Percentiles rank a stretch among this genome's conserved stretches.
Conservation (phyloP, 2,113 vertebrate genomes). For the Epinephelus fuscoguttatus region DNA sequence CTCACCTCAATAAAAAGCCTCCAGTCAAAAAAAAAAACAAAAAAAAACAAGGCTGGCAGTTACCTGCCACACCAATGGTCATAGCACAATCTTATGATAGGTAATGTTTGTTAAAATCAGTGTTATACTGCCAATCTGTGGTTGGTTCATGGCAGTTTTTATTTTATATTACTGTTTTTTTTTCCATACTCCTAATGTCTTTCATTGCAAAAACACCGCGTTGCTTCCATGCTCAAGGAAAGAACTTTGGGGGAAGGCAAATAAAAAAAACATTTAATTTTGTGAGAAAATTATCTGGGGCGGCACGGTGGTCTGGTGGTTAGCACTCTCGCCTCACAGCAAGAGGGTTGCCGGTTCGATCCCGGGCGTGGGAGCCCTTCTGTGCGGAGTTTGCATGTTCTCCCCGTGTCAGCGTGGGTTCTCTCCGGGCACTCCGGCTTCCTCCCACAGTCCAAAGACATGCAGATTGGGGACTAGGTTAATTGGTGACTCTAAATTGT, state of each 20-base stretch:
- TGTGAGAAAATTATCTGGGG: neutral
- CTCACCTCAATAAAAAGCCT: slow-evolving; percentile 84
- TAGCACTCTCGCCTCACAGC: too few relatives aligned
- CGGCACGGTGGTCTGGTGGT: too few relatives aligned
- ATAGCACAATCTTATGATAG: slow-evolving; percentile 23
- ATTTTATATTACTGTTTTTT: neutral
- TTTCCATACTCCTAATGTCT: neutral
- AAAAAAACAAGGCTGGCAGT: slow-evolving; percentile 11
- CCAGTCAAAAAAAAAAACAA: slow-evolving; percentile 23
- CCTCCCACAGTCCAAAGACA: too few relatives aligned
- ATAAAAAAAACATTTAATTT: neutral
- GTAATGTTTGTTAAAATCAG: slow-evolving; percentile 46
- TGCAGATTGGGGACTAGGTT: too few relatives aligned
- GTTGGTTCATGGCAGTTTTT: slow-evolving; percentile 37
- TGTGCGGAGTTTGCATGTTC: too few relatives aligned
- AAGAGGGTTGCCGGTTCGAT: too few relatives aligned
- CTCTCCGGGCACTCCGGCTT: too few relatives aligned
- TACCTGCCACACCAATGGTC: slow-evolving; percentile 48
- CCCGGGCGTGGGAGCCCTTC: too few relatives aligned
- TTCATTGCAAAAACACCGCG: slow-evolving; percentile 29
- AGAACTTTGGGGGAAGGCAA: neutral
- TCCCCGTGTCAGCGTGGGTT: too few relatives aligned
- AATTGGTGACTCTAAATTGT: too few relatives aligned
- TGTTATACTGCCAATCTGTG: slow-evolving; percentile 28
- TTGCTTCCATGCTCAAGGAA: neutral